Percentiles rank a stretch among this genome's conserved stretches.
Conservation (phyloP, 2,797 vertebrate species). For the Phyllotis vaccarum region DNA sequence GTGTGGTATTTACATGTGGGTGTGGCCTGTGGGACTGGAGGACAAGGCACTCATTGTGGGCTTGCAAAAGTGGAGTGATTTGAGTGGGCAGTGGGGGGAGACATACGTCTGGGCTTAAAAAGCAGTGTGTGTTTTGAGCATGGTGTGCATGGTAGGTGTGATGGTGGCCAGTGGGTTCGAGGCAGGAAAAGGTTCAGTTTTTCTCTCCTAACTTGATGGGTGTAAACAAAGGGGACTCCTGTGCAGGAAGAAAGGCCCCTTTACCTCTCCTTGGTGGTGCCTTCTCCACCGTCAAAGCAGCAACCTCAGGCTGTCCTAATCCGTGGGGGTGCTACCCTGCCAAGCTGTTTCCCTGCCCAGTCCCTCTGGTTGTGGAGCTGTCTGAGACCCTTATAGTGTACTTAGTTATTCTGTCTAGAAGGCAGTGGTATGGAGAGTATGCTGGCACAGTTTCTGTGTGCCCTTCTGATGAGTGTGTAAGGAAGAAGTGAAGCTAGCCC, state of each 20-base stretch:
- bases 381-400: not conserved
- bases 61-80: not conserved
- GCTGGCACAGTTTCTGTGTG: not conserved
- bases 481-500: no score
- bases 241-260: not conserved
- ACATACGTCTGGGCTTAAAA: not conserved
- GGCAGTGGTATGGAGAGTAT: rapidly evolving
- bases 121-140: not conserved
- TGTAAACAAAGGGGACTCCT: not conserved
- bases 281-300: not conserved
- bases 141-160: not conserved
- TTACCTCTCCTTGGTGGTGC: rapidly evolving
- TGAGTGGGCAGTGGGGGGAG: no score
- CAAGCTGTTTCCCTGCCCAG: rapidly evolving
- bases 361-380: not conserved
- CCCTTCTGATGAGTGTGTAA: rapidly evolving
- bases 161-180: not conserved
- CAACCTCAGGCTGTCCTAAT: not conserved
- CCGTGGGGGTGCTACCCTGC: not conserved
- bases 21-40: not conserved
- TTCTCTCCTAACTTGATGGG: not conserved
- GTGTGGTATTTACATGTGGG: not conserved
- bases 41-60: not conserved
- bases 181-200: not conserved
- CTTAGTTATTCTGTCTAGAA: not conserved